Conservation (phyloP, 2,888 invertebrate genomes). For the Microctonus aethiopoides region DNA sequence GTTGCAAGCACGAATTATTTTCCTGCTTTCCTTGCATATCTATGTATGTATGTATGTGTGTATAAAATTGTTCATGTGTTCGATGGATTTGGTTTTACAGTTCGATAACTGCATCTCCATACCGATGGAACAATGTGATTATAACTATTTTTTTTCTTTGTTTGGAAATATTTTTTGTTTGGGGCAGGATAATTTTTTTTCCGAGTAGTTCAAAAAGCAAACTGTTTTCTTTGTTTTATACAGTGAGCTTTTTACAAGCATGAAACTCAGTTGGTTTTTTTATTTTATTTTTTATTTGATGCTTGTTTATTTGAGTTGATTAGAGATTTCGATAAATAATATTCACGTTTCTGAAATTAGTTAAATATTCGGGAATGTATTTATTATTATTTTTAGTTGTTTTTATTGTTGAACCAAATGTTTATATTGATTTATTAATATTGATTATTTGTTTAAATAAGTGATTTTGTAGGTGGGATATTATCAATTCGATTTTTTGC, state of each 20-base stretch:
- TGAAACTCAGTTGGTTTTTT: not conserved
- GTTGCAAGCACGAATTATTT: slow-evolving; percentile 15
- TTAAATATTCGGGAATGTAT: too few relatives aligned
- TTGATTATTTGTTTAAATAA: too few relatives aligned
- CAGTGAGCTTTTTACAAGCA: slow-evolving; percentile 9
- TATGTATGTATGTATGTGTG: not conserved
- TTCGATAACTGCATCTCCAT: slow-evolving; percentile 23
- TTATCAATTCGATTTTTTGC: too few relatives aligned
- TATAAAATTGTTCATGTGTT: slow-evolving; percentile 16
- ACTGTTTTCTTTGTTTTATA: slow-evolving; percentile 14
- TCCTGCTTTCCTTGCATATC: not conserved
- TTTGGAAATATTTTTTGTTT: slow-evolving; percentile 12
- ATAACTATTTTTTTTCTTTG: slow-evolving; percentile 1
- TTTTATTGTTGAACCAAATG: too few relatives aligned
- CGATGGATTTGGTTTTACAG: slow-evolving; percentile 23
- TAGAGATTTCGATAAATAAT: too few relatives aligned
- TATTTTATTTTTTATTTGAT: not conserved
- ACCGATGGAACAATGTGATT: slow-evolving; percentile 22
- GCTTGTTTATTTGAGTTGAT: slow-evolving; percentile 12
- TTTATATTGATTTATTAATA: too few relatives aligned
- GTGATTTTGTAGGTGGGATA: too few relatives aligned
- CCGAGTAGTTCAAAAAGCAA: slow-evolving; percentile 10
- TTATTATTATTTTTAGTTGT: too few relatives aligned
- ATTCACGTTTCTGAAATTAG: too few relatives aligned
- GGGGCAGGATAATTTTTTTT: not conserved